Percentiles rank a stretch among this genome's conserved stretches.
These are phyloP conservation scores for Isoperla grammatica DNA, from an alignment of 2,888 invertebrate genomes.

Conservation along the genomic window DNA sequence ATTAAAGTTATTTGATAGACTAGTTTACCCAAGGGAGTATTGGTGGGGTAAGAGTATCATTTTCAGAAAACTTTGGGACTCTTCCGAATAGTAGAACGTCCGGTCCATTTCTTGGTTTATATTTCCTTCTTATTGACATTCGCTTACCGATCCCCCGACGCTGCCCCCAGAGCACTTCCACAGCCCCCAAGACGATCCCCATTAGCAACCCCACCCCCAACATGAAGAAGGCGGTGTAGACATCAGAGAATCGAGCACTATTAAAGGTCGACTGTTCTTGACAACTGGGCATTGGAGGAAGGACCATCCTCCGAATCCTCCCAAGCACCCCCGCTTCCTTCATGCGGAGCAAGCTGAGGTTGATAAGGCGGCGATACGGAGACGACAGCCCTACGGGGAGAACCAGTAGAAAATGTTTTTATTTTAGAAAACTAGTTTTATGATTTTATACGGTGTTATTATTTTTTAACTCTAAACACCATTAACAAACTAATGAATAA, in stretches of 20 bases:
- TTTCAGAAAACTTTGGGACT: too few relatives aligned
- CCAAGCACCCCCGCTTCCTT: conserved; percentile 42
- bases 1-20: too few relatives aligned
- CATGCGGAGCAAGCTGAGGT: conserved; percentile 46
- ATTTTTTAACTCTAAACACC: too few relatives aligned
- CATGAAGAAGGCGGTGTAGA: conserved; percentile 51
- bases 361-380: conserved; percentile 53
- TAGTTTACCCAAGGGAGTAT: too few relatives aligned
- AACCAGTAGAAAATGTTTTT: too few relatives aligned
- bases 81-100: too few relatives aligned
- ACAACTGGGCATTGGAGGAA: conserved; percentile 52
- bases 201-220: conserved; percentile 45
- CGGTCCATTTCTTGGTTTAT: too few relatives aligned
- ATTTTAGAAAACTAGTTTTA: too few relatives aligned
- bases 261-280: conserved; percentile 51
- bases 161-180: conserved; percentile 22
- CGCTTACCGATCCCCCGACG: neutral
- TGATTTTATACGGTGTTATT: too few relatives aligned
- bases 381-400: conserved; percentile 53
- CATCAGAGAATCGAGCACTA: conserved; percentile 54
- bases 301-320: conserved; percentile 39
- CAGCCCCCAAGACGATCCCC: conserved; percentile 29
- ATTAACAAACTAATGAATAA: too few relatives aligned
- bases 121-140: neutral
- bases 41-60: too few relatives aligned